Evolutionary conservation across 1,140 invertebrate genomes (phyloP), one percentile per base, ranked within the genome.

Genomic region (Batillaria attramentaria): DNA sequence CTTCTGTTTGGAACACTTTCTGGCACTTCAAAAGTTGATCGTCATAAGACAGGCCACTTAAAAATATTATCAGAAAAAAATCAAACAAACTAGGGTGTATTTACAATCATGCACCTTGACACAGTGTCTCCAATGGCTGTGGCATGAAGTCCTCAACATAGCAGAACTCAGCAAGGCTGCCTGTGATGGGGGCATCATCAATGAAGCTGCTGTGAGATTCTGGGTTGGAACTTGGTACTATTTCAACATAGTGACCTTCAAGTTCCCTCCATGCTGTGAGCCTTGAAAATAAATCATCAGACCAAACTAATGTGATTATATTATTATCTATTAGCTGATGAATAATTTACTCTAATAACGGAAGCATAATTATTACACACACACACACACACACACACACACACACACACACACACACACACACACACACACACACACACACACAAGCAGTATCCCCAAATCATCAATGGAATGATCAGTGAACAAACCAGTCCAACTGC

Each of bases 171-270:
- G 37, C 28, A 42, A 70, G 41, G 43, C 68, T 42, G 68, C n/a
- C 68, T 70, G 68, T 46, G 68, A 70, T n/a, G n/a, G n/a, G n/a
- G n/a, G n/a, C 57, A 62, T 62, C 57, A 33, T 60, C 57, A 39
- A 37, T 62, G n/a, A 62, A 37, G 33, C 73, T 75, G 73, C 35
- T 62, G 24, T 62, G 18, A 8, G 73, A 75, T 24, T 75, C 73
- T 6, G 73, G 73, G 54, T 75, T 75, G 24, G 73, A 75, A 54
- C 73, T 75, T 16, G 73, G 73, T 8, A 75, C 73, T 41, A 75
- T 60, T 35, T 75, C 73, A 3, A 62, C n/a, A n/a, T 41, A 62
- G 37, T 75, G 41, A 13, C 73, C 73, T 6, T 75, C 39, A 20
- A 75, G 42, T 33, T 41, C 57, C 39, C 62, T 75, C 73, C 73